Conservation (phyloP, 2,797 vertebrate genomes). For the Danio kyathit region DNA sequence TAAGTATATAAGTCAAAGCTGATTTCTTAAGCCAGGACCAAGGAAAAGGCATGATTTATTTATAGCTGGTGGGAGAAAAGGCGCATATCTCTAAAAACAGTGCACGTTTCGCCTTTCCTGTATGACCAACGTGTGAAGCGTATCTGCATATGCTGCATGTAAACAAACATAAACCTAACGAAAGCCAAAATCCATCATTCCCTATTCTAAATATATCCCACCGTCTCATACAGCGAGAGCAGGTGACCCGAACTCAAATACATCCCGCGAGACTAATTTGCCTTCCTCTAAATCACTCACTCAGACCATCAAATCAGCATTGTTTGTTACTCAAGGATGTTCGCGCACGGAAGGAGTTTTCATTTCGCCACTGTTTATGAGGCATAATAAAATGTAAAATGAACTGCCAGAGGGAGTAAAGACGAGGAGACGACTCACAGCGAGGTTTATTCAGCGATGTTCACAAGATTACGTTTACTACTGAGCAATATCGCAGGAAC, state of each 20-base stretch:
- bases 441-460: constrained; percentile 29
- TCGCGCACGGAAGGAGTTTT: constrained; percentile 27
- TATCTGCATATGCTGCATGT: constrained; percentile 8
- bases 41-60: constrained; percentile 20
- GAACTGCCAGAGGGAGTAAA: constrained; percentile 47
- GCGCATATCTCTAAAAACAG: neutral
- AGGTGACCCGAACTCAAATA: constrained; percentile 29
- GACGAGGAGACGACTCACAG: constrained; percentile 24
- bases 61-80: constrained; percentile 18
- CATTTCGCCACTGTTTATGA: constrained; percentile 44
- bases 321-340: constrained; percentile 46
- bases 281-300: constrained; percentile 48
- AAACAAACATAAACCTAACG: constrained; percentile 1
- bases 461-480: constrained; percentile 39
- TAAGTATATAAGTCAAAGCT: constrained; percentile 34
- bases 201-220: constrained; percentile 30
- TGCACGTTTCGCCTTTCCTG: neutral
- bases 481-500: constrained; percentile 19
- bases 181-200: constrained; percentile 22
- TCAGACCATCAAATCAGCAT: constrained; percentile 41
- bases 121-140: neutral
- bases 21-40: constrained; percentile 21
- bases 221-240: neutral
- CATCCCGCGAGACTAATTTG: constrained; percentile 37
- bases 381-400: constrained; percentile 51